Conservation (phyloP, 2,113 vertebrate species). For the Anoplopoma fimbria region DNA sequence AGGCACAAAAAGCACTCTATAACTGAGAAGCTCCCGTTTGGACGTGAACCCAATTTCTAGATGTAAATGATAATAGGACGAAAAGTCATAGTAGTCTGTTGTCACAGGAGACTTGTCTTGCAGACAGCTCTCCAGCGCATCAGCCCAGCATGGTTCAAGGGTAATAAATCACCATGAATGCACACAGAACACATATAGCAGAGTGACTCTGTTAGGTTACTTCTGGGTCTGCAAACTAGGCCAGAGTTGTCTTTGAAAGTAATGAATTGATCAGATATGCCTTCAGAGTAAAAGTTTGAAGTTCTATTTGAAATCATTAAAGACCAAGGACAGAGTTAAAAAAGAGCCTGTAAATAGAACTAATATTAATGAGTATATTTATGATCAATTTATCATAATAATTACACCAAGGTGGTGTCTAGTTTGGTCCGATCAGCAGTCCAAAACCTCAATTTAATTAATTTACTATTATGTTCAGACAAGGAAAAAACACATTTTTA, state of each 20-base stretch:
- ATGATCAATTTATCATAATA: not conserved
- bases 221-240: conserved; percentile 69
- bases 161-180: conserved; percentile 78
- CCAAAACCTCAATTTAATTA: not conserved
- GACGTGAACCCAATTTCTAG: conserved; percentile 60
- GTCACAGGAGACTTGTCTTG: conserved; percentile 73
- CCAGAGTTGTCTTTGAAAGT: conserved; percentile 45
- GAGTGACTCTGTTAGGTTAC: conserved; percentile 49
- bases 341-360: not conserved
- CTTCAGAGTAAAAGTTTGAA: conserved; percentile 26
- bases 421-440: not conserved
- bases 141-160: conserved; percentile 57
- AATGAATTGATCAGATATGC: conserved; percentile 9
- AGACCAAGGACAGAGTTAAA: conserved; percentile 1
- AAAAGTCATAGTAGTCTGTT: conserved; percentile 57
- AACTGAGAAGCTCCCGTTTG: conserved; percentile 49
- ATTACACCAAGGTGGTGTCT: too few species aligned
- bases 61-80: conserved; percentile 69
- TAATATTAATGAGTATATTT: not conserved
- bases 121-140: conserved; percentile 60
- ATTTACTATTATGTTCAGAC: not conserved
- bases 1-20: conserved; percentile 18
- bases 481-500: not conserved
- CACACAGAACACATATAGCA: conserved; percentile 56
- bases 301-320: conserved; percentile 4